Percentiles rank a stretch among this genome's conserved stretches.
Conservation (phyloP, 1,140 invertebrate species). For the Dolichoris vasculosae region DNA sequence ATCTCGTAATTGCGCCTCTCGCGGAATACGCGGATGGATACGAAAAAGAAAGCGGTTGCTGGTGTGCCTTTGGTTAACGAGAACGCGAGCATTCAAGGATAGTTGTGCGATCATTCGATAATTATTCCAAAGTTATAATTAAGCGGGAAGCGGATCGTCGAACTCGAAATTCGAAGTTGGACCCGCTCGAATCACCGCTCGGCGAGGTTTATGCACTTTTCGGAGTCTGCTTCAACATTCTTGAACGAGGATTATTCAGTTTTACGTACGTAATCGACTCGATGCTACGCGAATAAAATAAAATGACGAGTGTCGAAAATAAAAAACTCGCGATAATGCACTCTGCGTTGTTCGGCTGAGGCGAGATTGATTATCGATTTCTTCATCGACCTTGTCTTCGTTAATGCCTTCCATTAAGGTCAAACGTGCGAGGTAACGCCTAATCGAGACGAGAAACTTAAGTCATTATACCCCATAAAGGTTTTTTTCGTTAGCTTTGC, state of each 20-base stretch:
- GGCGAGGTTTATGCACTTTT: no score
- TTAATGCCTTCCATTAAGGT: conserved; percentile 44
- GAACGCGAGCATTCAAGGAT: neutral
- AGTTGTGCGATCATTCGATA: neutral
- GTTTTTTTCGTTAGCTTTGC: conserved; percentile 25
- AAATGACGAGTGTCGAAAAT: neutral
- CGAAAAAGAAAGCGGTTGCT: neutral
- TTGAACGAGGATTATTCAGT: no score
- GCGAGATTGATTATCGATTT: conserved; percentile 41
- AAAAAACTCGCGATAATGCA: neutral
- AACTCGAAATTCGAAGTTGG: neutral
- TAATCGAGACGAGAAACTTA: conserved; percentile 30
- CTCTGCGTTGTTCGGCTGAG: neutral
- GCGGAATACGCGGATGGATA: neutral
- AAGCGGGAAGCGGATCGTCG: neutral
- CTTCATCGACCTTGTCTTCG: conserved; percentile 43
- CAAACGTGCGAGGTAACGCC: conserved; percentile 42
- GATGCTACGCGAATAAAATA: neutral
- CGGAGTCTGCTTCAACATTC: no score
- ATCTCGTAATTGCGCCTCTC: neutral
- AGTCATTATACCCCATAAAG: conserved; percentile 32
- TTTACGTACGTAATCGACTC: neutral
- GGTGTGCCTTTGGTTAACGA: neutral
- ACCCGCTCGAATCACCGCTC: no score
- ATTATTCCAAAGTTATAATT: neutral